Conservation (phyloP, 2,888 invertebrate species). For the Terebella lapidaria region DNA sequence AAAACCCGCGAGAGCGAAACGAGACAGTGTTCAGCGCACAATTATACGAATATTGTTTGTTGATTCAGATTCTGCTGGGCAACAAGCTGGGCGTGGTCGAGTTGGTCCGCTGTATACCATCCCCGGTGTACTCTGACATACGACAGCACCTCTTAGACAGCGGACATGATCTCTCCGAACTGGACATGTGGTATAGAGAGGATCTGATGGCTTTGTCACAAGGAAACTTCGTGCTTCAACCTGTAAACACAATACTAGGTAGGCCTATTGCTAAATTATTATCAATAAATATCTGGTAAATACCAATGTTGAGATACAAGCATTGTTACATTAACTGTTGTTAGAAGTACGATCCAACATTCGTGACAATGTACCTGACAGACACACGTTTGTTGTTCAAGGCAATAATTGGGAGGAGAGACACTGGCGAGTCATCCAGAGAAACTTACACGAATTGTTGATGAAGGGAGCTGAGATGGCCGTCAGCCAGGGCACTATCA, state of each 20-base stretch:
- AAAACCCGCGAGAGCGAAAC: too few relatives aligned
- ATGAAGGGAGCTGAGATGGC: neutral
- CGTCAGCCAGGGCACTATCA: neutral
- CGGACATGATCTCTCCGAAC: neutral
- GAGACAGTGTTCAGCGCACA: too few relatives aligned
- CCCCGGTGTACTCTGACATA: neutral
- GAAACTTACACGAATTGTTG: neutral
- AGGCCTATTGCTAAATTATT: neutral
- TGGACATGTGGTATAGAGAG: neutral
- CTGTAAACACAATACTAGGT: neutral
- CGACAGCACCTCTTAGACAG: neutral
- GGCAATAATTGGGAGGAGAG: neutral
- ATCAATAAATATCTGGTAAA: too few relatives aligned
- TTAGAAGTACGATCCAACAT: too few relatives aligned
- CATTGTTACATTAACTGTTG: too few relatives aligned
- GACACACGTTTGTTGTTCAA: too few relatives aligned
- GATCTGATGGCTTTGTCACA: neutral
- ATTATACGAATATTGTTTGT: too few relatives aligned
- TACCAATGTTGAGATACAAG: too few relatives aligned
- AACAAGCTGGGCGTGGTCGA: neutral
- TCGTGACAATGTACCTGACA: too few relatives aligned
- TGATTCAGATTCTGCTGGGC: neutral
- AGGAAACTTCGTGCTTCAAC: neutral
- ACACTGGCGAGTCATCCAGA: neutral
- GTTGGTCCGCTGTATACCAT: neutral